These are phyloP conservation scores for Tetragonisca angustula DNA, from an alignment of 2,888 invertebrate species.

Conservation along the genomic window DNA sequence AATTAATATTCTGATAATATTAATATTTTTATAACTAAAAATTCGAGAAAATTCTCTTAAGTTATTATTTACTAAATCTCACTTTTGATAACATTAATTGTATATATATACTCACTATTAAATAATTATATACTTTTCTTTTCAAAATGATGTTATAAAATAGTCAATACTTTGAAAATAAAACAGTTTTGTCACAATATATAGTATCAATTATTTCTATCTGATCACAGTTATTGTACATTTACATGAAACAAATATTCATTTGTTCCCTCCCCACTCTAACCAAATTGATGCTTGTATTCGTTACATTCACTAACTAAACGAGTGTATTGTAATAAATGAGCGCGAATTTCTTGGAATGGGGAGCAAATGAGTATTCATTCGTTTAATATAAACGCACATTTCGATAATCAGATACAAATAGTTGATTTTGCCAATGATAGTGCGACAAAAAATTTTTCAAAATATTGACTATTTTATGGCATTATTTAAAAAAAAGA, in stretches of 20 bases:
- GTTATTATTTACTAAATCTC: neutral
- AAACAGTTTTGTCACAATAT: constrained; percentile 23
- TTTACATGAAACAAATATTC: too few species aligned
- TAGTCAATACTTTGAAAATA: constrained; percentile 1
- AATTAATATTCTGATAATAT: neutral
- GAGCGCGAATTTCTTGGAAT: too few species aligned
- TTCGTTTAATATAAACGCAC: too few species aligned
- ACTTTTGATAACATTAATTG: neutral
- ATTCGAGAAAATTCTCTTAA: neutral
- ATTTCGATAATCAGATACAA: constrained; percentile 6
- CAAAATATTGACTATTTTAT: constrained; percentile 5
- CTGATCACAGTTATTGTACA: neutral
- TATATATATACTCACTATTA: constrained; percentile 32
- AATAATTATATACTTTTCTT: constrained; percentile 20
- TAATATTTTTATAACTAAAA: neutral
- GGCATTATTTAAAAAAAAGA: neutral
- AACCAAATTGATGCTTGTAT: too few species aligned
- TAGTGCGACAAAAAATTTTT: constrained; percentile 27
- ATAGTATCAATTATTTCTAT: constrained; percentile 26
- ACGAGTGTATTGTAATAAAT: too few species aligned
- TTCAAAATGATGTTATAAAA: constrained; percentile 9
- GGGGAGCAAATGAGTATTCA: too few species aligned
- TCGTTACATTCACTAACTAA: too few species aligned
- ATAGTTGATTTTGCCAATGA: constrained; percentile 6
- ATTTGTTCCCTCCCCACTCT: too few species aligned